These are phyloP conservation scores for Wiebesia pumilae DNA, from an alignment of 1,140 invertebrate species.

Conservation along the genomic window DNA sequence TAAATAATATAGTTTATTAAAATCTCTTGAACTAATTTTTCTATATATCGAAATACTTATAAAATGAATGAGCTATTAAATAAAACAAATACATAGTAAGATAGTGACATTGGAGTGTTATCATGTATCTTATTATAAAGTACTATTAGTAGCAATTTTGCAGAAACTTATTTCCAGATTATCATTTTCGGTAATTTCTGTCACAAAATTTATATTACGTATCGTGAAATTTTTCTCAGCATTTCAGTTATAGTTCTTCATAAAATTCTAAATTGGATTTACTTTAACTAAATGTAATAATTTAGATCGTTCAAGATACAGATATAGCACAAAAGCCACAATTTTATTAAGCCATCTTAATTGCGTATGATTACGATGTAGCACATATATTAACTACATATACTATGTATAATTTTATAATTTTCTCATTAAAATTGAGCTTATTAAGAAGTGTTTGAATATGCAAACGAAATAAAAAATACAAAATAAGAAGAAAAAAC, in stretches of 20 bases:
- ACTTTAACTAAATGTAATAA: constrained; percentile 7
- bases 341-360: background rate
- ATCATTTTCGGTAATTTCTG: background rate
- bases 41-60: too few relatives aligned
- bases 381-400: background rate
- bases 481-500: background rate
- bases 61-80: too few relatives aligned
- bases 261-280: background rate
- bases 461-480: background rate
- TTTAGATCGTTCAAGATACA: background rate
- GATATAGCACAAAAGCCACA: background rate
- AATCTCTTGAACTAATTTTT: too few relatives aligned
- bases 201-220: background rate
- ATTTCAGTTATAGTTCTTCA: background rate
- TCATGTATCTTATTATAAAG: too few relatives aligned
- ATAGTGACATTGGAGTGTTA: too few relatives aligned
- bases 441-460: background rate
- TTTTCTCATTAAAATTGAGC: background rate
- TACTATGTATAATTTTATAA: background rate
- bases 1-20: too few relatives aligned
- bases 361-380: background rate
- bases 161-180: background rate
- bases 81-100: too few relatives aligned
- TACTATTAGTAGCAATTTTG: background rate
- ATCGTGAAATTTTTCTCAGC: background rate